A percentile compares a stretch with the other conserved stretches of the same genome.
phyloP scores from a whole-genome alignment of 2,888 invertebrate species.

The Drosophila helvetica region DNA sequence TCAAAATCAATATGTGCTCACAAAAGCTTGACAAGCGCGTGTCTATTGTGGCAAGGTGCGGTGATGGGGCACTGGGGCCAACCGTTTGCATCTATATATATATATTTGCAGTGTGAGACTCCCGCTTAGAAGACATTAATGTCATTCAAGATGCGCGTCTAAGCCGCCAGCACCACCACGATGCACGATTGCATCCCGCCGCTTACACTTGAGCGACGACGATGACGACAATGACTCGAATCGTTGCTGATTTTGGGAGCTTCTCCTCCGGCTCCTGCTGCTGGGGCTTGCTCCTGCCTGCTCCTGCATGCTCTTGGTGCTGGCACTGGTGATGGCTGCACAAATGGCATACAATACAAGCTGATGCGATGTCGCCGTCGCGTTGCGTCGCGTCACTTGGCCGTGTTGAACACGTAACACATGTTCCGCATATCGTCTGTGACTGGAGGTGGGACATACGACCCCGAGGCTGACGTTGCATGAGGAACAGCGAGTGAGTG shows the following conservation, averaged over 20 bases:
- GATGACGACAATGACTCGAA: slow-evolving; percentile 16
- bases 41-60: slow-evolving; percentile 37
- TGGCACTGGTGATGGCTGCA: slow-evolving; percentile 17
- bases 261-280: background rate
- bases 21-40: slow-evolving; percentile 36
- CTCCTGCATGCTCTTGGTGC: slow-evolving; percentile 9
- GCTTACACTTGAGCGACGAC: slow-evolving; percentile 46
- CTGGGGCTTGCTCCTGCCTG: slow-evolving; percentile 12
- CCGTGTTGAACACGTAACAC: slow-evolving; percentile 77
- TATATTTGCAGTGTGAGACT: slow-evolving; percentile 36
- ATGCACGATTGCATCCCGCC: slow-evolving; percentile 51
- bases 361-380: slow-evolving; percentile 40
- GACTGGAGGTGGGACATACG: slow-evolving; percentile 33
- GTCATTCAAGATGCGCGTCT: slow-evolving; percentile 68
- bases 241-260: slow-evolving; percentile 59
- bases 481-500: background rate
- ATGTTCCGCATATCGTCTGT: slow-evolving; percentile 72
- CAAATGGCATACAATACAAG: slow-evolving; percentile 58
- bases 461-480: slow-evolving; percentile 12
- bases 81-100: too few species aligned
- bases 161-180: slow-evolving; percentile 43
- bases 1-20: slow-evolving; percentile 39
- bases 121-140: slow-evolving; percentile 67
- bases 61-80: too few species aligned
- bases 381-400: slow-evolving; percentile 35